Evolutionary conservation across 2,888 invertebrate genomes (phyloP).

Genomic region (Serripes groenlandicus): DNA sequence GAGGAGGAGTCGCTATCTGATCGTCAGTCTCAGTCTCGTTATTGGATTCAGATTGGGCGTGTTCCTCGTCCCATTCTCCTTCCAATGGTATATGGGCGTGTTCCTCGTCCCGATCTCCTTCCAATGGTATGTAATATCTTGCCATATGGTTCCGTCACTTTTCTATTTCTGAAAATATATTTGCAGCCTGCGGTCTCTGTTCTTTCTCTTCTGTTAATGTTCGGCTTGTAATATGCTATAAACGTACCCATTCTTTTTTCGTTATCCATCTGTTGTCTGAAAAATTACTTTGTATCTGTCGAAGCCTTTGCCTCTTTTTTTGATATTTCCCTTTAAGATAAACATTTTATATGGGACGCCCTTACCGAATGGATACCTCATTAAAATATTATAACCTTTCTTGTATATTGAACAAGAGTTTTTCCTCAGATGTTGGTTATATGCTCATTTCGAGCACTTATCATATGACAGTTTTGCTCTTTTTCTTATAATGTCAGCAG

Average conservation of each 20-base stretch:
- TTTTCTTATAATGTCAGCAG: conserved; percentile 24
- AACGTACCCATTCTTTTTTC: not conserved
- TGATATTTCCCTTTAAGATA: not conserved
- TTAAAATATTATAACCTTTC: not conserved
- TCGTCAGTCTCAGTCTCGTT: not conserved
- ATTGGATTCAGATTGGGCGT: not conserved
- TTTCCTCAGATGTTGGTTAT: not conserved
- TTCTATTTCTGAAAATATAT: not conserved
- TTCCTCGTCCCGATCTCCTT: no score
- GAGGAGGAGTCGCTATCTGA: no score
- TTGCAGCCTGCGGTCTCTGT: not conserved
- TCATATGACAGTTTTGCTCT: conserved; percentile 10
- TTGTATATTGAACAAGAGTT: conserved; percentile 11
- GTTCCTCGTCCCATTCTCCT: not conserved
- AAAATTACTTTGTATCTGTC: not conserved
- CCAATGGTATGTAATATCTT: not conserved
- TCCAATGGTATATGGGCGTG: no score
- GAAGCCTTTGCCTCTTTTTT: not conserved
- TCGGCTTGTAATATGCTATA: not conserved
- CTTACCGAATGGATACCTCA: not conserved
- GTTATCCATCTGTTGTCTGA: not conserved
- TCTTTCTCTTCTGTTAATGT: not conserved
- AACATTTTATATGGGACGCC: not conserved
- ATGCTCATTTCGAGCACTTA: not conserved
- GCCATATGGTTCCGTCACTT: not conserved